Base-by-base conservation (phyloP, 2,888 invertebrate genomes). In the Amblyjoppa proteus region DNA sequence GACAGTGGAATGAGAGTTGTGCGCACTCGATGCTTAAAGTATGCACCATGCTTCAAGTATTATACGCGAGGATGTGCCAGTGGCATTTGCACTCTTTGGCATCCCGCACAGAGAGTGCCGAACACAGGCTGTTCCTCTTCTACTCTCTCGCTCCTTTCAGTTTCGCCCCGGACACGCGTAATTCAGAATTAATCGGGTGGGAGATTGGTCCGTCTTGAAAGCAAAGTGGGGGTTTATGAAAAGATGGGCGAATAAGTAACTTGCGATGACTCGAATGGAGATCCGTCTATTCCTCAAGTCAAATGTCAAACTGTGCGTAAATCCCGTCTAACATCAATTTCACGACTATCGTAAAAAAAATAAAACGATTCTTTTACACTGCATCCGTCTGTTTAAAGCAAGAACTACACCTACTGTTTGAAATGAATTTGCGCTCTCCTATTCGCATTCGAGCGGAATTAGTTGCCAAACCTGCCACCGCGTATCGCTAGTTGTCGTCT, bases 71-170 rank as follows among this genome's bases (percentile, higher is more conserved):
- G 87, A 87, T 87, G 87, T 84, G 74, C 87, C 83, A 86, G 84
- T 87, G 87, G 87, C 87, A 87, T 87, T 87, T 87, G 86, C 84
- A 69, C 82, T 83, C 77, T 78, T 81, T 74, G 79, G 81, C 45
- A 78, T 82, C 76, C 74, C 25, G 58, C 58, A 58, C 58, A 28
- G 28, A 58, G 58, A 77, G 61, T 71, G 68, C 53, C 71, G 66
- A 76, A 68, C 71, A 28, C 75, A 41, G 58, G 58, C 74, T 79
- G 49, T 53, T 74, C 45, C 68, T 69, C 51, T 53, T 51, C n/a
- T 4, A 7, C 71, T 20, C 28, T 3, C 49, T 28, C 2, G 9
- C 58, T 25, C 58, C 25, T 49, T 49, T 49, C 45, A 69, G 71
- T 9, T n/a, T 34, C 11, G 11, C 20, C 25, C 31, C 51, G 38